Conservation (phyloP, 2,113 vertebrate species). For the Nannobrachium achirus region DNA sequence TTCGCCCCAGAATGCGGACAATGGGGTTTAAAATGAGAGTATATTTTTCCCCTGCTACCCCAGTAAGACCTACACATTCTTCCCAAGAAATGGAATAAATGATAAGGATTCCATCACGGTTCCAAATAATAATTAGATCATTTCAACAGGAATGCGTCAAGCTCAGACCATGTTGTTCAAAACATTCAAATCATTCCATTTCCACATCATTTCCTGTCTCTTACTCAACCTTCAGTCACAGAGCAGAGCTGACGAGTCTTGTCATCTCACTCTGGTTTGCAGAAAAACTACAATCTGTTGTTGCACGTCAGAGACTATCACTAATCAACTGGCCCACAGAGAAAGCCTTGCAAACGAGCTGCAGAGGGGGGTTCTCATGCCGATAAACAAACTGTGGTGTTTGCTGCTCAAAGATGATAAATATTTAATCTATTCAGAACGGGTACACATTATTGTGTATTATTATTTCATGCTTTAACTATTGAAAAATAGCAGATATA, state of each 20-base stretch:
- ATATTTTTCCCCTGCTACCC: not conserved
- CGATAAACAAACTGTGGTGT: constrained; percentile 34
- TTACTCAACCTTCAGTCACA: not conserved
- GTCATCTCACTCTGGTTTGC: not conserved
- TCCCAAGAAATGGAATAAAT: constrained; percentile 27
- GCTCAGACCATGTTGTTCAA: constrained; percentile 8
- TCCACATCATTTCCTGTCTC: not conserved
- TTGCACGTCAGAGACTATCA: not conserved
- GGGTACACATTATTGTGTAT: no score
- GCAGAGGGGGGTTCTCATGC: not conserved
- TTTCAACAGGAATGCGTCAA: not conserved
- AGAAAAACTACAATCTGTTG: not conserved
- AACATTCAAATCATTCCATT: not conserved
- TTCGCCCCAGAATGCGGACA: no score
- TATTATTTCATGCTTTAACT: no score
- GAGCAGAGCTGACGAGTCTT: not conserved
- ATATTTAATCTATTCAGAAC: no score
- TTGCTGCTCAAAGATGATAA: constrained; percentile 27
- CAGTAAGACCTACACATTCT: not conserved
- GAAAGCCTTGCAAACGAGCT: not conserved
- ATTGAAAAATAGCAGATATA: no score
- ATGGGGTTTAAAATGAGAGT: no score
- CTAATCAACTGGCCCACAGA: not conserved
- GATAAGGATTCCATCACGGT: constrained; percentile 4
- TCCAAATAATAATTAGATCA: not conserved